phyloP scores from a whole-genome alignment of 1,140 invertebrate genomes.

The Lasioglossum baleicum region DNA sequence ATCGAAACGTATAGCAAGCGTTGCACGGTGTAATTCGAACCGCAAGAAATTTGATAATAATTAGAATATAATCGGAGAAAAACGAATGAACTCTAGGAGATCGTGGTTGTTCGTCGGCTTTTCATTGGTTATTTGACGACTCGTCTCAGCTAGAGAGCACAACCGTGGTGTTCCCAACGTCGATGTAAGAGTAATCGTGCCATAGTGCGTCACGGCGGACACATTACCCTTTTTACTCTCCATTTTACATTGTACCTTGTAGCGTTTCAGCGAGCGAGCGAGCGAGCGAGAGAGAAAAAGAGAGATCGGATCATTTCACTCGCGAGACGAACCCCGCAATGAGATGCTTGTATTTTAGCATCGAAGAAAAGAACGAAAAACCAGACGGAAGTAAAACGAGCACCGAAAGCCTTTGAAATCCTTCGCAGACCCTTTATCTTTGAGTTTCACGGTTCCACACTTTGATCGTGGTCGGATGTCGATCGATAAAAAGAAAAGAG shows the following conservation, averaged over 20 bases:
- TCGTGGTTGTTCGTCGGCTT: too few species aligned
- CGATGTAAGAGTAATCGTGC: conserved; percentile 37
- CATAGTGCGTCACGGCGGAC: conserved; percentile 31
- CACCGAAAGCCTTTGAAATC: conserved; percentile 11
- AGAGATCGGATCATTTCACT: neutral
- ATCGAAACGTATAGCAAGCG: too few species aligned
- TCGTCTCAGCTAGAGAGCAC: conserved; percentile 39
- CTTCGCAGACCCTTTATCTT: neutral
- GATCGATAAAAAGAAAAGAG: neutral
- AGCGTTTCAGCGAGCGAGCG: neutral
- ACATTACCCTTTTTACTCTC: conserved; percentile 17
- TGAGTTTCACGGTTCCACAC: conserved; percentile 8
- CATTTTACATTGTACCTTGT: conserved; percentile 24
- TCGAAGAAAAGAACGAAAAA: neutral
- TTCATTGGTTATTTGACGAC: too few species aligned
- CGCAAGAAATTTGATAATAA: too few species aligned
- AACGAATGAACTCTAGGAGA: too few species aligned
- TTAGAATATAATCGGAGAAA: too few species aligned
- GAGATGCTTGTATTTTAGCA: too few species aligned
- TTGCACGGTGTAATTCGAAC: too few species aligned
- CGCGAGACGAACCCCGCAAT: conserved; percentile 33
- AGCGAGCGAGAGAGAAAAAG: too few species aligned
- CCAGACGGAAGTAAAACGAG: neutral
- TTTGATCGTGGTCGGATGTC: conserved; percentile 21
- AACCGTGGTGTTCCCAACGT: conserved; percentile 22